A percentile compares a stretch with the other conserved stretches of the same genome.
Conservation (phyloP, 35 echinoderm and acorn worm species). For the Apostichopus parvimensis region DNA sequence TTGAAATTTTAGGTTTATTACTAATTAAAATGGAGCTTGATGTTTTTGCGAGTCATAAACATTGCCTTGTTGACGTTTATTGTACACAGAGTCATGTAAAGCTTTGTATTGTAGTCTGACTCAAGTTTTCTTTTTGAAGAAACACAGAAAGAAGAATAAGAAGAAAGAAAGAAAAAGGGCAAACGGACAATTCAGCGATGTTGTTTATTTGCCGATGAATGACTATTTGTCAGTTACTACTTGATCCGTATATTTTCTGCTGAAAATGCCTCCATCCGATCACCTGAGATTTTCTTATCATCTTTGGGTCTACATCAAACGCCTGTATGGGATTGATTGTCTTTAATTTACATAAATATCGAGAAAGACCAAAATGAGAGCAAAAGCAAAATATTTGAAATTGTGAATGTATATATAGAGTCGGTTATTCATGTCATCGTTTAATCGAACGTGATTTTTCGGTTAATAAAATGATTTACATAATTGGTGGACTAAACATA, state of each 20-base stretch:
- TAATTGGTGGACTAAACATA: too few relatives aligned
- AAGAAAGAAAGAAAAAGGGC: background rate
- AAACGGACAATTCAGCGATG: background rate
- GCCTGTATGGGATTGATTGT: background rate
- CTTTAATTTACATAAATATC: background rate
- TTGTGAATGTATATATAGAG: too few relatives aligned
- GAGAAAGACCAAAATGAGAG: background rate
- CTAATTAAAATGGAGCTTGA: background rate
- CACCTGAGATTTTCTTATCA: background rate
- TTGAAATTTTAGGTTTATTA: background rate
- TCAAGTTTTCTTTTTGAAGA: background rate
- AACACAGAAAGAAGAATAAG: too few relatives aligned
- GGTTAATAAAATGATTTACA: too few relatives aligned
- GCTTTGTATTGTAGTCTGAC: background rate
- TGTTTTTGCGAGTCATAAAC: conserved; percentile 14
- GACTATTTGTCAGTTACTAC: background rate
- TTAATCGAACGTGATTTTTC: too few relatives aligned
- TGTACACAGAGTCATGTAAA: background rate
- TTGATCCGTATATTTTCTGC: background rate
- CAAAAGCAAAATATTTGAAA: too few relatives aligned
- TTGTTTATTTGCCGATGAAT: conserved; percentile 7
- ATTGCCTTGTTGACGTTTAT: background rate
- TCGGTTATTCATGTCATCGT: too few relatives aligned
- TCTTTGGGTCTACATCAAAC: background rate
- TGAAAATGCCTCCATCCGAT: background rate